phyloP scores from a whole-genome alignment of 2,888 invertebrate genomes.

The Diadegma fenestrale region DNA sequence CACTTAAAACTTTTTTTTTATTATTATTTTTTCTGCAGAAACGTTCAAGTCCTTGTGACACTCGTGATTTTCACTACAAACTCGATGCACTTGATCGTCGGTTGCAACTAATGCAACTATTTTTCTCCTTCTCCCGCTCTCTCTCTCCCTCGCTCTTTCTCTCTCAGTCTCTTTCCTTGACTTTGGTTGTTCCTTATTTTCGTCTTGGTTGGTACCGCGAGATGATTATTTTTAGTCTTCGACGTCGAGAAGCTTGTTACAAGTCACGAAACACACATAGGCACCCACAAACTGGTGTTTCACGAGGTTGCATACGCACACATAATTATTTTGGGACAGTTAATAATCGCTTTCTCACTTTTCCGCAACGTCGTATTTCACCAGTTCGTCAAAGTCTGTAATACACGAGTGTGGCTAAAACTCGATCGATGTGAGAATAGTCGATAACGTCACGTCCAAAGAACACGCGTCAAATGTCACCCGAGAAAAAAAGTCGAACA shows the following conservation, averaged over 20 bases:
- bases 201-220: conserved; percentile 43
- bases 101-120: conserved; percentile 30
- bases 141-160: conserved; percentile 24
- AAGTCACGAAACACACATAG: conserved; percentile 61
- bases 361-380: conserved; percentile 15
- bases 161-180: conserved; percentile 42
- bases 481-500: conserved; percentile 12
- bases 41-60: conserved; percentile 6
- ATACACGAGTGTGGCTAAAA: conserved; percentile 11
- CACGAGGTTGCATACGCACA: conserved; percentile 42
- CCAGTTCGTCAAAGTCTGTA: conserved; percentile 6
- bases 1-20: neutral
- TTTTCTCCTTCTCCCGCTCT: conserved; percentile 31
- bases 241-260: conserved; percentile 46
- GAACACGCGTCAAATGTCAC: conserved; percentile 59
- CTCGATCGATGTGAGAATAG: conserved; percentile 26
- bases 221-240: conserved; percentile 68
- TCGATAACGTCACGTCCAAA: conserved; percentile 31
- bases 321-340: conserved; percentile 60
- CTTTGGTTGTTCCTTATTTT: conserved; percentile 51
- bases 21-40: neutral
- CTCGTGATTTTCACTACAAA: conserved; percentile 25
- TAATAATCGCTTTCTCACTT: conserved; percentile 41
- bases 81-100: conserved; percentile 47
- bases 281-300: conserved; percentile 50